These are phyloP conservation scores for Muscicapa adusta DNA, from an alignment of 2,113 vertebrate genomes.

Conservation along the genomic window DNA sequence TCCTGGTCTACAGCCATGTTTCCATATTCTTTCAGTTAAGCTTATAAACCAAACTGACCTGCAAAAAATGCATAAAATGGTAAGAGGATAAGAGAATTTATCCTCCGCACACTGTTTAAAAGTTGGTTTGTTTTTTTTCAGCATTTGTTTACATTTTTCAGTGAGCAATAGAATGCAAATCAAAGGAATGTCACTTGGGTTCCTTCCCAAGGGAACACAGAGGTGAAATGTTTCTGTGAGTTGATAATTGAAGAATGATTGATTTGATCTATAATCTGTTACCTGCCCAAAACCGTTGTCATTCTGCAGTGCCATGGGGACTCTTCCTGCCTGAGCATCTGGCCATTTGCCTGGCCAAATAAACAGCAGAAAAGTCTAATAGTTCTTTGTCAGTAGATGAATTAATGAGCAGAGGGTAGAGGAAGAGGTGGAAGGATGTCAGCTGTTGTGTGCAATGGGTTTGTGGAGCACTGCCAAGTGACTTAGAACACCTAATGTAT, in stretches of 20 bases:
- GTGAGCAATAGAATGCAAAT: background rate
- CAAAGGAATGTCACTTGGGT: background rate
- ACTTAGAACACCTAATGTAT: background rate
- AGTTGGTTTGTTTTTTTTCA: background rate
- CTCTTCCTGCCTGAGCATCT: background rate
- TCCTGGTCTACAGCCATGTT: background rate
- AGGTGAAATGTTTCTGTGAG: background rate
- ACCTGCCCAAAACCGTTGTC: background rate
- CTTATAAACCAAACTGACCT: background rate
- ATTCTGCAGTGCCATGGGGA: background rate
- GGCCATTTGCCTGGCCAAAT: background rate
- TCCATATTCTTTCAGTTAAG: background rate
- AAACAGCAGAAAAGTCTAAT: background rate
- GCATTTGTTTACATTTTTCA: background rate
- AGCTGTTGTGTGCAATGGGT: background rate
- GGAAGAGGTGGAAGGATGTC: background rate
- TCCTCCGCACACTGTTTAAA: background rate
- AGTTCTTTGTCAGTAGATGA: background rate
- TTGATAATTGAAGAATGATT: background rate
- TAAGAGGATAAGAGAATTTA: background rate
- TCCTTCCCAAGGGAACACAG: background rate
- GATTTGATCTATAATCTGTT: background rate
- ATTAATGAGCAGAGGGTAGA: background rate
- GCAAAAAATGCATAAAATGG: background rate
- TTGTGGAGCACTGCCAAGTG: background rate